Conservation (phyloP, 1,140 invertebrate genomes). For the Eriosoma lanigerum region DNA sequence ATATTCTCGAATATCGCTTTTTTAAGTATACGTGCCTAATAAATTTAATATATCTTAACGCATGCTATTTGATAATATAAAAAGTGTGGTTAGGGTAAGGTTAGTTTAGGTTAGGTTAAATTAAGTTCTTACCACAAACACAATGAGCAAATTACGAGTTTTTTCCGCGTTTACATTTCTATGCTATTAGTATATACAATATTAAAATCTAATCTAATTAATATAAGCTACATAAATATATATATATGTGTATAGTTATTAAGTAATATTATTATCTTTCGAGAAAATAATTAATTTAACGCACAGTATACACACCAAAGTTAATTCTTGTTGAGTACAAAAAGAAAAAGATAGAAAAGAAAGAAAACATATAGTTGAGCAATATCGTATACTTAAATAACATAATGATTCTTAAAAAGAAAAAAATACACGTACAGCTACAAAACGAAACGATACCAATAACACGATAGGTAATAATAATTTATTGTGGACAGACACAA, state of each 20-base stretch:
- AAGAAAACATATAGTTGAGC: slow-evolving; percentile 23
- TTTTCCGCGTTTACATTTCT: neutral
- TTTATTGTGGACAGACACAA: neutral
- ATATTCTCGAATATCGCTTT: neutral
- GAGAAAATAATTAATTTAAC: neutral
- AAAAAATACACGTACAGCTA: neutral
- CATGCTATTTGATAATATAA: neutral
- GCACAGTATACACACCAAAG: neutral
- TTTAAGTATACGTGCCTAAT: neutral
- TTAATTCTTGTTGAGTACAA: neutral
- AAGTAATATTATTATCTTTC: slow-evolving; percentile 27
- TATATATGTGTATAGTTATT: neutral
- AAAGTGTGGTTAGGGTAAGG: neutral
- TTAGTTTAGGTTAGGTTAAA: neutral
- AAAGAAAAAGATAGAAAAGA: slow-evolving; percentile 3
- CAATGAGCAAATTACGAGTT: neutral
- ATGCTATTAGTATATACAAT: no score
- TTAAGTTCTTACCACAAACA: neutral
- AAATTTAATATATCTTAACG: neutral
- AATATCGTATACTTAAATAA: slow-evolving; percentile 41
- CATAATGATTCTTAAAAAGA: slow-evolving; percentile 8
- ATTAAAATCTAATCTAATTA: neutral
- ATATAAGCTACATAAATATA: neutral
- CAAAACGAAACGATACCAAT: neutral
- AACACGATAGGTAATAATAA: neutral